phyloP scores from a whole-genome alignment of 2,888 invertebrate species.

The Pachydiplax longipennis region DNA sequence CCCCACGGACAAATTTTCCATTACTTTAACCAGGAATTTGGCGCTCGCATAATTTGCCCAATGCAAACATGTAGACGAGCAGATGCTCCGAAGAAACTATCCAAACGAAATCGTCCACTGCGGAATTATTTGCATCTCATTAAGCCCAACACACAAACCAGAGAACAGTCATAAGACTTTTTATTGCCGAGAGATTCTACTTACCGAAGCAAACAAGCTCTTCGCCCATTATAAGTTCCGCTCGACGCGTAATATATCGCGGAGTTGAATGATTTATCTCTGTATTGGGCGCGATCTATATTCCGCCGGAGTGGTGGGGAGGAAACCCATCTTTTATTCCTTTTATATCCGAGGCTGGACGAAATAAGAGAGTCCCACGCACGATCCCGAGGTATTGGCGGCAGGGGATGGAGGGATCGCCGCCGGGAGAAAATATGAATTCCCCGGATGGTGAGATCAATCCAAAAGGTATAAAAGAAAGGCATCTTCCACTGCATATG shows the following conservation, averaged over 20 bases:
- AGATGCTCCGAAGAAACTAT: no score
- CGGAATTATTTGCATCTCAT: no score
- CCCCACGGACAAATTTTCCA: no score
- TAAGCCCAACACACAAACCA: no score
- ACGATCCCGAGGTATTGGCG: background rate
- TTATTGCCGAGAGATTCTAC: no score
- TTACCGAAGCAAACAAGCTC: background rate
- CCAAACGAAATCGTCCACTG: no score
- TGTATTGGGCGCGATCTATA: background rate
- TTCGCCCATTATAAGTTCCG: background rate
- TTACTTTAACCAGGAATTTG: no score
- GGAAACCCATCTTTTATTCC: background rate
- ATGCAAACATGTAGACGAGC: no score
- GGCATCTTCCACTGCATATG: background rate
- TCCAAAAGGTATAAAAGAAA: background rate
- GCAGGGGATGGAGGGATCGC: background rate
- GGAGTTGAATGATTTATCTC: background rate
- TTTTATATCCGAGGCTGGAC: background rate
- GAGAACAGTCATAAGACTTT: no score
- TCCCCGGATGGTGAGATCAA: background rate
- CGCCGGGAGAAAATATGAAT: conserved; percentile 5
- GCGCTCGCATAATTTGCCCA: no score
- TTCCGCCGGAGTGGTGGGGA: background rate
- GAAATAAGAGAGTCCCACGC: background rate
- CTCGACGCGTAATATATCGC: background rate